Conservation (phyloP, 2,888 invertebrate genomes). For the Cyclophora albipunctata region DNA sequence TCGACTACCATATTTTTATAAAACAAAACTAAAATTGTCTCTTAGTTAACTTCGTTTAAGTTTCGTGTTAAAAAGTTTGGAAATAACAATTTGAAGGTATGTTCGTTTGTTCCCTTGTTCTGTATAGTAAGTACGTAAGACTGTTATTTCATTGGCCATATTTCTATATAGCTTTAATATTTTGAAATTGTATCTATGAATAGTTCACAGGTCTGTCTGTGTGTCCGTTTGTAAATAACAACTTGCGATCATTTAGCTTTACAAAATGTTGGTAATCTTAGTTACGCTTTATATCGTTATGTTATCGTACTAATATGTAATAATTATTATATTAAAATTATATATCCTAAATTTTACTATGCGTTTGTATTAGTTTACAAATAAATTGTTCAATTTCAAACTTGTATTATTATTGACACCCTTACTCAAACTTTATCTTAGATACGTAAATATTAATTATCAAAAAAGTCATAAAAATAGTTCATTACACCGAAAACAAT, state of each 20-base stretch:
- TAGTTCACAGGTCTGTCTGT: slow-evolving; percentile 21
- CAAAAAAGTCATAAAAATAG: no score
- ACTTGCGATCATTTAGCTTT: slow-evolving; percentile 59
- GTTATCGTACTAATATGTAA: slow-evolving; percentile 67
- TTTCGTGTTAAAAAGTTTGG: no score
- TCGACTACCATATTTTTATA: no score
- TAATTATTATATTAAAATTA: slow-evolving; percentile 47
- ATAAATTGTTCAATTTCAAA: slow-evolving; percentile 69
- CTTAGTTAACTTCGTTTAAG: no score
- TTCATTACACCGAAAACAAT: no score
- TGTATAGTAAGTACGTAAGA: slow-evolving; percentile 43
- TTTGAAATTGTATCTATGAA: slow-evolving; percentile 52
- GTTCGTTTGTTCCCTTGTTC: background rate
- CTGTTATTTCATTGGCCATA: slow-evolving; percentile 62
- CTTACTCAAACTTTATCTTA: no score
- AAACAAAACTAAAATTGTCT: no score
- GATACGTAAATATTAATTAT: no score
- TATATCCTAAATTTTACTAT: slow-evolving; percentile 74
- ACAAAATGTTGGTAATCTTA: slow-evolving; percentile 64
- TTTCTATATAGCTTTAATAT: slow-evolving; percentile 66
- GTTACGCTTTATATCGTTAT: slow-evolving; percentile 68
- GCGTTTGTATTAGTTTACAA: slow-evolving; percentile 71
- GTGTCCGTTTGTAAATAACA: slow-evolving; percentile 44
- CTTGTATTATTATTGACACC: slow-evolving; percentile 11
- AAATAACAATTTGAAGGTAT: no score